Evolutionary conservation across 2,113 vertebrate species (phyloP).

Genomic region (Smithornis capensis): DNA sequence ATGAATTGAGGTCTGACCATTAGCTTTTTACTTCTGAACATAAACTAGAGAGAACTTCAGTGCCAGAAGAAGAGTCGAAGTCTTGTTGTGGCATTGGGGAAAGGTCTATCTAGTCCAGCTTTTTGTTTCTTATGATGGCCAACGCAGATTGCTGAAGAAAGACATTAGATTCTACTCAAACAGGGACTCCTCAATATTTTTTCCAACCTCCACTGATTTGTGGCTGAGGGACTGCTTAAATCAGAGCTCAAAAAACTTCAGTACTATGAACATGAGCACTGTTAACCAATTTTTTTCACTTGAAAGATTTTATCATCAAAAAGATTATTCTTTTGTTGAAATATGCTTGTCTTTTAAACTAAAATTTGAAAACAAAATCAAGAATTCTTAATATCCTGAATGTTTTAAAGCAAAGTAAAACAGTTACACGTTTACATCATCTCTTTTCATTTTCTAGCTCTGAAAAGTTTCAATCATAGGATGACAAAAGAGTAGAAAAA

Average conservation of each 20-base stretch:
- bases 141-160: neutral
- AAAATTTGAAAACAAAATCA: neutral
- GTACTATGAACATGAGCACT: neutral
- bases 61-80: neutral
- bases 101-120: neutral
- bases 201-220: neutral
- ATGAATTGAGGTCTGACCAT: neutral
- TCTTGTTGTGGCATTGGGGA: neutral
- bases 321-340: neutral
- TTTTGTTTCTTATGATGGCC: neutral
- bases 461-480: neutral
- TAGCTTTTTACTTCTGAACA: neutral
- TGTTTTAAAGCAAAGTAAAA: neutral
- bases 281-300: neutral
- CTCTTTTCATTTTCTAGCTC: neutral
- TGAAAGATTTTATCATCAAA: neutral
- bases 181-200: neutral
- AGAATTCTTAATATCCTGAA: neutral
- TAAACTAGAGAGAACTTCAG: neutral
- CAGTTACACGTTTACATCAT: neutral
- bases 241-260: neutral
- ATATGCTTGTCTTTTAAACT: neutral
- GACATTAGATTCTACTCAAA: neutral
- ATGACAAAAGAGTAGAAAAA: neutral
- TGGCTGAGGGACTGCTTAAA: neutral